These are phyloP conservation scores for Protodeltote pygarga DNA, from an alignment of 2,888 invertebrate species.

Conservation along the genomic window DNA sequence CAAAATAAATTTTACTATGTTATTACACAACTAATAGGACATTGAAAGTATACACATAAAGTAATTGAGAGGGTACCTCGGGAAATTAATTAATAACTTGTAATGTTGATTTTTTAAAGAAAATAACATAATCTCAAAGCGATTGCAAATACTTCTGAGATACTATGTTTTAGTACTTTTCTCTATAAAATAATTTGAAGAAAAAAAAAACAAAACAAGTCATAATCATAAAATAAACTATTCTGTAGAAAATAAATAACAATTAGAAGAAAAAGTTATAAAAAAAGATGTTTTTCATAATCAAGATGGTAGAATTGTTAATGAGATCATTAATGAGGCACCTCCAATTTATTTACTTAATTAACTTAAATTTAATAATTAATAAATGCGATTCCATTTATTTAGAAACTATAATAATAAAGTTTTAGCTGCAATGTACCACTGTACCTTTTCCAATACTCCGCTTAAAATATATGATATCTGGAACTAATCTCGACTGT, in stretches of 20 bases:
- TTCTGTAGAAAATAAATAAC: slow-evolving; percentile 38
- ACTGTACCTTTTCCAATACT: slow-evolving; percentile 21
- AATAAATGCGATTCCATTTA: slow-evolving; percentile 47
- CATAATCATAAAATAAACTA: slow-evolving; percentile 25
- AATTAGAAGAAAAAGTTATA: slow-evolving; percentile 23
- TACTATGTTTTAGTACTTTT: background rate
- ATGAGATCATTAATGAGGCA: slow-evolving; percentile 53
- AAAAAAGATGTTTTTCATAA: slow-evolving; percentile 46
- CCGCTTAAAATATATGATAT: slow-evolving; percentile 6
- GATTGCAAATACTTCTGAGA: too few relatives aligned
- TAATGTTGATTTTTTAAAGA: slow-evolving; percentile 2
- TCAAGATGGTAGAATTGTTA: slow-evolving; percentile 49
- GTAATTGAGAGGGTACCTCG: slow-evolving; percentile 38
- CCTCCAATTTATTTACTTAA: slow-evolving; percentile 31
- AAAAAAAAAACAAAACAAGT: slow-evolving; percentile 24
- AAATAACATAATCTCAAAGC: too few relatives aligned
- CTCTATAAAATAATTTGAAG: background rate
- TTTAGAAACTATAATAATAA: slow-evolving; percentile 19
- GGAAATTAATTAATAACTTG: slow-evolving; percentile 19
- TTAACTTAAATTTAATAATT: slow-evolving; percentile 37
- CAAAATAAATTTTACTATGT: slow-evolving; percentile 53
- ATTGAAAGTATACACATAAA: slow-evolving; percentile 29
- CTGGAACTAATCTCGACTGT: slow-evolving; percentile 33
- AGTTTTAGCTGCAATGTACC: slow-evolving; percentile 30
- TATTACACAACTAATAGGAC: slow-evolving; percentile 42